phyloP scores from a whole-genome alignment of 2,113 vertebrate species.

The Chaenogobius annularis region DNA sequence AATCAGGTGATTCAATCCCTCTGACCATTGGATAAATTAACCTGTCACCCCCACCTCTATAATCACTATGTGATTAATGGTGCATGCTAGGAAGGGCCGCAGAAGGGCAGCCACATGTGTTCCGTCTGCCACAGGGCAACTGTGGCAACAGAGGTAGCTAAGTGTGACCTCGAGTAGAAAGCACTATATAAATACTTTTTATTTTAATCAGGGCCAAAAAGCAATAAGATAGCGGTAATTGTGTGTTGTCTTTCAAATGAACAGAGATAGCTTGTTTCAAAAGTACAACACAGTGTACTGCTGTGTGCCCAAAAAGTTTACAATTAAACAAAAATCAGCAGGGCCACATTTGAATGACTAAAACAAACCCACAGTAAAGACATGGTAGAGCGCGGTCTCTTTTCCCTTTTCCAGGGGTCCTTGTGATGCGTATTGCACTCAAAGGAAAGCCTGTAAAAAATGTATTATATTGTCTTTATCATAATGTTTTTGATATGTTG shows the following conservation, averaged over 20 bases:
- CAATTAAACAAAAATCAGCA: background rate
- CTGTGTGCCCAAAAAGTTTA: no score
- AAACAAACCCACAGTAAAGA: background rate
- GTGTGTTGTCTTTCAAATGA: background rate
- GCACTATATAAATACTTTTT: no score
- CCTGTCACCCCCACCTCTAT: no score
- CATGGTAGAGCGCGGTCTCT: background rate
- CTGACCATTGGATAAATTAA: background rate
- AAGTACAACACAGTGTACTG: background rate
- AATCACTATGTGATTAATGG: background rate
- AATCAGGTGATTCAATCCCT: background rate
- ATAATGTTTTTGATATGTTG: fast-evolving
- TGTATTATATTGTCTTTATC: fast-evolving
- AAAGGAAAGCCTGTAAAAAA: constrained; percentile 29
- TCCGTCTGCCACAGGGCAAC: background rate
- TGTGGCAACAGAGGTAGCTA: no score
- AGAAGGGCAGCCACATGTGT: background rate
- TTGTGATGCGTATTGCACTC: background rate
- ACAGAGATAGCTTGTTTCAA: background rate
- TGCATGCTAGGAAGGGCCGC: background rate
- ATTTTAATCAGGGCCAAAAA: no score
- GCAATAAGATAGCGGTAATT: background rate
- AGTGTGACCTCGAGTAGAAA: background rate
- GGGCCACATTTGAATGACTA: background rate
- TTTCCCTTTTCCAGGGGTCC: constrained; percentile 49